Percentiles rank a stretch among this genome's conserved stretches.
These are phyloP conservation scores for Semotilus atromaculatus DNA, from an alignment of 2,797 vertebrate genomes.

Conservation along the genomic window DNA sequence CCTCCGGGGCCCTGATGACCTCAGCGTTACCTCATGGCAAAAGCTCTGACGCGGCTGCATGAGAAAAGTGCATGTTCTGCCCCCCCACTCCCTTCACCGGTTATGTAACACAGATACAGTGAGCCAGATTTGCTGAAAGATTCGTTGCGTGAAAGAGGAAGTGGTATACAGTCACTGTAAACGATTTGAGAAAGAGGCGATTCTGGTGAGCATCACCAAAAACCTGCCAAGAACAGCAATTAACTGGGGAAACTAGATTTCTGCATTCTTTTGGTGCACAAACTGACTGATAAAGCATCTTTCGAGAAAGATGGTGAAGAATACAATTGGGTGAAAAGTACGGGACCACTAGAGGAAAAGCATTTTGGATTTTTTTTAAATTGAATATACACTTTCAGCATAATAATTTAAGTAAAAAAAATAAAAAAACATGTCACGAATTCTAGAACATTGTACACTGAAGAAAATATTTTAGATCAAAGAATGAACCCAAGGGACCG, in stretches of 20 bases:
- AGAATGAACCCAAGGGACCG: not conserved
- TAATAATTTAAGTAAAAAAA: not conserved
- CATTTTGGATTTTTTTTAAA: not conserved
- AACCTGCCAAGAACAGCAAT: slow-evolving; percentile 11
- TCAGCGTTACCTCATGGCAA: slow-evolving; percentile 48
- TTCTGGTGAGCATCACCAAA: slow-evolving; percentile 24
- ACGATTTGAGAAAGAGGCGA: slow-evolving; percentile 54
- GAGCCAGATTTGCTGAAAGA: slow-evolving; percentile 79
- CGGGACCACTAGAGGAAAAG: not conserved
- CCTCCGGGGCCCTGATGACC: slow-evolving; percentile 45
- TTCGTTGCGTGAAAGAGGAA: slow-evolving; percentile 71
- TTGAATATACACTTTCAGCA: not conserved
- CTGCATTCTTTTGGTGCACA: not conserved
- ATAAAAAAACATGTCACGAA: not conserved
- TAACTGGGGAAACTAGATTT: not conserved
- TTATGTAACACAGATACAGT: slow-evolving; percentile 76
- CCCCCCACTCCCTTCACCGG: slow-evolving; percentile 57
- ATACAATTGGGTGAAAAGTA: not conserved
- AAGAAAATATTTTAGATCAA: not conserved
- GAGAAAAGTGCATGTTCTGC: slow-evolving; percentile 60
- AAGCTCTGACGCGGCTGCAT: slow-evolving; percentile 52
- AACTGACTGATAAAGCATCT: not conserved
- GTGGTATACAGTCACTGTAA: slow-evolving; percentile 67
- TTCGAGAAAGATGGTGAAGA: not conserved
- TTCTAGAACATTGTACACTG: not conserved